Evolutionary conservation across 2,113 vertebrate species (phyloP).

Genomic region (Solenodon paradoxus): DNA sequence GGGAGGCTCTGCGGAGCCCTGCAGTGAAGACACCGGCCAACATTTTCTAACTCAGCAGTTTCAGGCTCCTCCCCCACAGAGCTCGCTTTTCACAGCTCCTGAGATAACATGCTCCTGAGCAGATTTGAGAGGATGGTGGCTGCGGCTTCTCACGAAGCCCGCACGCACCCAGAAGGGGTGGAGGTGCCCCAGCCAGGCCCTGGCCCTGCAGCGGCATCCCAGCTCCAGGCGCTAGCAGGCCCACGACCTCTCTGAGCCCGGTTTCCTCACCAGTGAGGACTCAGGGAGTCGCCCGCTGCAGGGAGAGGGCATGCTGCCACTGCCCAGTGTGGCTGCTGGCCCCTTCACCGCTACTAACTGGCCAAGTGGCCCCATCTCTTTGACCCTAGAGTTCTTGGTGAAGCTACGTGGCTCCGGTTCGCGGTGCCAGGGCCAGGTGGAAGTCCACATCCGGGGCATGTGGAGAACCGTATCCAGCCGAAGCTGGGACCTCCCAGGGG

Average conservation of each 20-base stretch:
- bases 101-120: background rate
- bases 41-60: background rate
- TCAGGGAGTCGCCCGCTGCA: background rate
- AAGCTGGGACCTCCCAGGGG: fast-evolving
- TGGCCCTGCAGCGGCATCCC: background rate
- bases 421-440: constrained; percentile 73
- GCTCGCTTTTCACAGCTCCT: background rate
- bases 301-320: too few relatives aligned
- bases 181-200: background rate
- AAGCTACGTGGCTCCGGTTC: background rate
- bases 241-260: background rate
- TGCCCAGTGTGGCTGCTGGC: too few relatives aligned
- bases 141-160: background rate
- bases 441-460: fast-evolving
- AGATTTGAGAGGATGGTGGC: background rate
- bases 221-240: background rate
- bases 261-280: background rate
- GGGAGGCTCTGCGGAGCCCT: background rate
- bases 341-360: background rate
- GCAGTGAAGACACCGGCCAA: background rate
- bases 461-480: constrained; percentile 19
- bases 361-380: background rate
- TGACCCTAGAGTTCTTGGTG: fast-evolving
- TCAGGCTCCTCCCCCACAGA: background rate
- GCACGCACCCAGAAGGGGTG: background rate